These are phyloP conservation scores for Schlechtendalia chinensis DNA, from an alignment of 1,140 invertebrate species.

Conservation along the genomic window DNA sequence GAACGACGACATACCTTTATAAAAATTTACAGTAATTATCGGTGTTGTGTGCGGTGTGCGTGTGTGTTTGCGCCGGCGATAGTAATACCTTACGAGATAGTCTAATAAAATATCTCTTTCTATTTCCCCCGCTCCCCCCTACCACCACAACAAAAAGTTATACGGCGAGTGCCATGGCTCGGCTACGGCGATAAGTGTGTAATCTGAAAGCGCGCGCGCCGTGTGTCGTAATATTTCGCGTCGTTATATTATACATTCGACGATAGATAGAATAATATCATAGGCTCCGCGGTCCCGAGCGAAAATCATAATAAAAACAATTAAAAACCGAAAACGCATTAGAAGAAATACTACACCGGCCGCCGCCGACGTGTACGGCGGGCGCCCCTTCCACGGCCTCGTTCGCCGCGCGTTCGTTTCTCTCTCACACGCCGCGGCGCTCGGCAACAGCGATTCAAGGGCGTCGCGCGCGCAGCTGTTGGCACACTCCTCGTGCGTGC, in stretches of 20 bases:
- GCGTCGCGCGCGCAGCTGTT: slow-evolving; percentile 39
- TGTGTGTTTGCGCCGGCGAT: not conserved
- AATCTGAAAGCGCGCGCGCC: not conserved
- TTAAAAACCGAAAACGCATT: not conserved
- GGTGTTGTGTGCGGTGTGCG: not conserved
- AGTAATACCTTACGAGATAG: not conserved
- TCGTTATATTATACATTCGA: not conserved
- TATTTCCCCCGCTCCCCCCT: too few species aligned
- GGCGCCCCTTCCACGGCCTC: not conserved
- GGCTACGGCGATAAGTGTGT: not conserved
- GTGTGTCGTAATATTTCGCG: not conserved
- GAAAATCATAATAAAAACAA: not conserved
- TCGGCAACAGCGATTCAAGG: slow-evolving; percentile 26
- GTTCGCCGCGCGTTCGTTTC: not conserved
- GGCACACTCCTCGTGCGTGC: slow-evolving; percentile 32
- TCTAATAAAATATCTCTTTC: not conserved
- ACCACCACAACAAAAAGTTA: too few species aligned
- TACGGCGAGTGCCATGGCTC: too few species aligned
- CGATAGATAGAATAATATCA: not conserved
- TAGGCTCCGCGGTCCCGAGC: not conserved
- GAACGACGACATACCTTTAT: not conserved
- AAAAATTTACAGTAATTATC: slow-evolving; percentile 4
- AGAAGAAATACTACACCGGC: not conserved
- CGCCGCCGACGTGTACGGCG: too few species aligned
- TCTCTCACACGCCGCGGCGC: slow-evolving; percentile 6